Conservation (phyloP, 2,888 invertebrate species). For the Zaprionus bogoriensis region DNA sequence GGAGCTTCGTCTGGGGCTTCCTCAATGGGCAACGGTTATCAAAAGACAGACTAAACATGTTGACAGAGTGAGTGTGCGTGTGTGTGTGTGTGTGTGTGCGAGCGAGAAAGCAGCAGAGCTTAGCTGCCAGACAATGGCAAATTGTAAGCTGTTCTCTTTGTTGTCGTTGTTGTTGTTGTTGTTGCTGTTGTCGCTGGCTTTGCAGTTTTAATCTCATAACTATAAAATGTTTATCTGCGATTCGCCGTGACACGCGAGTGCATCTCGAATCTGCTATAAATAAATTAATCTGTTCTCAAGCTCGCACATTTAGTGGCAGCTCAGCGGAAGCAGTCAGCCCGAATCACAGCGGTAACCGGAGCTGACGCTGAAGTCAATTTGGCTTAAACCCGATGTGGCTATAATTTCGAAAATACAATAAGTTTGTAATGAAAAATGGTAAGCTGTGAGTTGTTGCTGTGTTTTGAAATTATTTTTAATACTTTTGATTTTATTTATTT, state of each 20-base stretch:
- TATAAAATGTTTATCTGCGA: slow-evolving; percentile 16
- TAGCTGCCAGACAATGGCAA: slow-evolving; percentile 29
- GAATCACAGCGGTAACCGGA: too few species aligned
- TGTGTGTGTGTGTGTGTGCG: neutral
- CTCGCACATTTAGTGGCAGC: neutral
- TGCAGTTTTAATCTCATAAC: slow-evolving; percentile 24
- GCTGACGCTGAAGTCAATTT: too few species aligned
- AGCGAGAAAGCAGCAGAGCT: neutral
- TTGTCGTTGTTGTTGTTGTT: neutral
- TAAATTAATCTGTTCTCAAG: slow-evolving; percentile 2
- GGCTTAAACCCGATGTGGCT: too few species aligned
- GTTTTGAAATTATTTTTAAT: too few species aligned
- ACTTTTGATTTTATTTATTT: neutral
- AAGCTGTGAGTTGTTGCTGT: too few species aligned
- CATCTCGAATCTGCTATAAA: slow-evolving; percentile 4
- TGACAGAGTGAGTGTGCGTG: neutral
- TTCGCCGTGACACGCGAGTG: neutral
- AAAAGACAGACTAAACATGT: slow-evolving; percentile 15
- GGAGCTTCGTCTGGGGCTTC: slow-evolving; percentile 8
- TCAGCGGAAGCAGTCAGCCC: neutral
- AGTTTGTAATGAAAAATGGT: too few species aligned
- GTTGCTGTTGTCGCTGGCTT: neutral
- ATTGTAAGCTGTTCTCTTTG: slow-evolving; percentile 26
- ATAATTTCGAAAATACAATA: too few species aligned
- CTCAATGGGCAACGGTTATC: slow-evolving; percentile 30